Conservation (phyloP, 2,888 invertebrate species). For the Allacma fusca region DNA sequence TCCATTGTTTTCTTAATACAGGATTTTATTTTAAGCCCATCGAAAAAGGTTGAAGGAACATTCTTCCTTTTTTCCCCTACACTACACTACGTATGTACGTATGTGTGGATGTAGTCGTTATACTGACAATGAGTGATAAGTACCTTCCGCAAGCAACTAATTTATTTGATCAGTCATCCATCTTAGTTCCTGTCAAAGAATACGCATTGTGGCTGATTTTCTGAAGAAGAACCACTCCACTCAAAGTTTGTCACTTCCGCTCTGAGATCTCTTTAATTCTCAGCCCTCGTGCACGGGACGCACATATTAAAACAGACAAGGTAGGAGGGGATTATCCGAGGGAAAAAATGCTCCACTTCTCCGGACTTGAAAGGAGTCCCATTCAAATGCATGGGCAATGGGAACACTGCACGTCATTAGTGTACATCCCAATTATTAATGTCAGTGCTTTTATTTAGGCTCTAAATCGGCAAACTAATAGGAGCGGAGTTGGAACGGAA, state of each 20-base stretch:
- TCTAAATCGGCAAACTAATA: not conserved
- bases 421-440: not conserved
- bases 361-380: not conserved
- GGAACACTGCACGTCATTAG: not conserved
- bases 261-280: too few relatives aligned
- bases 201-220: not conserved
- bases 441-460: not conserved
- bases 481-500: not conserved
- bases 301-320: too few relatives aligned
- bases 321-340: too few relatives aligned
- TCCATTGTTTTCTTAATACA: too few relatives aligned
- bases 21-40: too few relatives aligned
- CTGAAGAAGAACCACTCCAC: not conserved
- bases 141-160: constrained; percentile 1
- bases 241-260: too few relatives aligned
- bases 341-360: not conserved
- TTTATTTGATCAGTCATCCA: constrained; percentile 37
- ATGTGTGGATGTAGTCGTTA: too few relatives aligned
- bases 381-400: not conserved
- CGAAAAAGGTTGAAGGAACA: too few relatives aligned
- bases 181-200: constrained; percentile 28
- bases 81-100: too few relatives aligned
- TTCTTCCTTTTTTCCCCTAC: too few relatives aligned
- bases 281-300: too few relatives aligned
- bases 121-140: not conserved